Percentiles rank a stretch among this genome's conserved stretches.
Conservation (phyloP, 2,888 invertebrate species). For the Polietes domitor region DNA sequence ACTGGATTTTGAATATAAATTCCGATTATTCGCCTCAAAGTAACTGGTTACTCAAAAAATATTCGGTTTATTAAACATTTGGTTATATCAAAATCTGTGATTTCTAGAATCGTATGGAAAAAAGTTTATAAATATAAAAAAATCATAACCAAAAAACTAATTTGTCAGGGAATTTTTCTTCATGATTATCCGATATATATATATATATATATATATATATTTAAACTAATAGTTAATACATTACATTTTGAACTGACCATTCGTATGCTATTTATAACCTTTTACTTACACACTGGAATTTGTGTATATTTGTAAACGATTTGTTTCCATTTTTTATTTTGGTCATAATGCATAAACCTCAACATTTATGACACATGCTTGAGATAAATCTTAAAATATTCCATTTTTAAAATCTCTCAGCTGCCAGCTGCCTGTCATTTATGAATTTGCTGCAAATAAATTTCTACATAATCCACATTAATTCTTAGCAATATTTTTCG, state of each 20-base stretch:
- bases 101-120: neutral
- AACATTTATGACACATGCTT: neutral
- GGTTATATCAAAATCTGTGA: neutral
- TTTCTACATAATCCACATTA: neutral
- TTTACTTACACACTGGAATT: no score
- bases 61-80: neutral
- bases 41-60: slow-evolving; percentile 13
- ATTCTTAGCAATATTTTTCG: neutral
- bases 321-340: neutral
- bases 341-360: neutral
- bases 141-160: no score
- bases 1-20: no score
- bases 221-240: no score
- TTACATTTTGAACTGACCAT: no score
- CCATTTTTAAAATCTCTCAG: neutral
- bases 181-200: no score
- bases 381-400: neutral
- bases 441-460: neutral
- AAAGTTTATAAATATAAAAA: neutral
- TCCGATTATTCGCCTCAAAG: neutral
- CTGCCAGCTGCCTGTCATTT: neutral
- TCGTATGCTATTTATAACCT: no score
- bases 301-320: neutral
- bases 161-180: no score
- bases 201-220: no score